Conservation (phyloP, 30 jellyfish, hydroid and myxozoan genomes). For the Pseudorhiza aurosa region DNA sequence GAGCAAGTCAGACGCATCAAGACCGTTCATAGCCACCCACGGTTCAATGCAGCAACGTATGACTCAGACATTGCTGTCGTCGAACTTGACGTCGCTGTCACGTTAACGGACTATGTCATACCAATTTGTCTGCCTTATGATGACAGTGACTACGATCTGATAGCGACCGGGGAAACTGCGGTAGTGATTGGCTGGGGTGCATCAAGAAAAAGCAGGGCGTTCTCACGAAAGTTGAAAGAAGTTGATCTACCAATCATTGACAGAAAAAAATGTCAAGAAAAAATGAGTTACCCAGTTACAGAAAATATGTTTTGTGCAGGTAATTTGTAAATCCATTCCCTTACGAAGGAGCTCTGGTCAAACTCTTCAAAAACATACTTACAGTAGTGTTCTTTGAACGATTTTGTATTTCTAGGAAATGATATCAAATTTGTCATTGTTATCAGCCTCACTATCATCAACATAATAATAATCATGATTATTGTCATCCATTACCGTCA, state of each 20-base stretch:
- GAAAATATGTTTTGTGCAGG: slow-evolving; percentile 81
- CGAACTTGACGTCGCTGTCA: slow-evolving; percentile 45
- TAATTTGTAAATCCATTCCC: no score
- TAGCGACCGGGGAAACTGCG: slow-evolving; percentile 13
- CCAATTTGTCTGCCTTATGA: slow-evolving; percentile 78
- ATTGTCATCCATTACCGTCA: no score
- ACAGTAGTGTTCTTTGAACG: no score
- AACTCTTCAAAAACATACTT: no score
- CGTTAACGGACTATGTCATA: slow-evolving; percentile 71
- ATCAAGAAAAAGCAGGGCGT: slow-evolving; percentile 4
- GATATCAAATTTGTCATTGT: no score
- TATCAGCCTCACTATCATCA: no score
- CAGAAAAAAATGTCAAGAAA: slow-evolving; percentile 5
- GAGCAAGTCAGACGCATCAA: slow-evolving; percentile 43
- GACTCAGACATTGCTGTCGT: slow-evolving; percentile 70
- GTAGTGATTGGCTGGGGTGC: slow-evolving; percentile 74
- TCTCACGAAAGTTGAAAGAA: slow-evolving; percentile 54
- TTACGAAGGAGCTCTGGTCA: no score
- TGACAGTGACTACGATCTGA: slow-evolving; percentile 59
- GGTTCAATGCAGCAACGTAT: slow-evolving; percentile 20
- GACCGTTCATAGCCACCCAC: slow-evolving; percentile 22
- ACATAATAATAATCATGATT: no score
- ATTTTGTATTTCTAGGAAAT: no score
- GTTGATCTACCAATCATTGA: slow-evolving; percentile 53
- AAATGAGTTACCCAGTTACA: slow-evolving; percentile 65